Evolutionary conservation across 2,888 invertebrate species (phyloP).

Genomic region (Anaspis maculata): DNA sequence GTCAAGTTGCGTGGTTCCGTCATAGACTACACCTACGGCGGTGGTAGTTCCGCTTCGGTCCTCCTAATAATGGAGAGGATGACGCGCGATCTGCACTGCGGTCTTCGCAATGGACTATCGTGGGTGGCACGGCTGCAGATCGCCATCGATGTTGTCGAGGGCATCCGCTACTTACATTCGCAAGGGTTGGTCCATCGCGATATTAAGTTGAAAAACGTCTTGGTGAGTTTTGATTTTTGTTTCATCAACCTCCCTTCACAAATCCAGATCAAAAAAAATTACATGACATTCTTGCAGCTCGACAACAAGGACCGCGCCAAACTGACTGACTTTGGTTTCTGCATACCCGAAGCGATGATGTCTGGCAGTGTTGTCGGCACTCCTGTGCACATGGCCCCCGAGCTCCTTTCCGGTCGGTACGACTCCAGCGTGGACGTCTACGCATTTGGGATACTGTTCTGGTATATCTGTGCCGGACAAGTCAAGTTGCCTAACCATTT

Average conservation of each 20-base stretch:
- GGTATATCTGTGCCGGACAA: constrained; percentile 83
- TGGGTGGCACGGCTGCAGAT: constrained; percentile 59
- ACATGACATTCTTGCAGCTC: constrained; percentile 44
- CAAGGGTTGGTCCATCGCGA: constrained; percentile 83
- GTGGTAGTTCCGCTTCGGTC: constrained; percentile 62
- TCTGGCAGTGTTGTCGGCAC: constrained; percentile 83
- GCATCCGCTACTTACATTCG: constrained; percentile 81
- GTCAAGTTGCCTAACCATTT: constrained; percentile 70
- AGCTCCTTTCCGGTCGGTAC: constrained; percentile 71
- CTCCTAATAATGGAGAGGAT: constrained; percentile 71
- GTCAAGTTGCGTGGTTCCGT: constrained; percentile 70
- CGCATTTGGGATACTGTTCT: constrained; percentile 83
- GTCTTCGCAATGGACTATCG: constrained; percentile 58
- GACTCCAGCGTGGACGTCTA: constrained; percentile 81
- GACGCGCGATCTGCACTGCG: constrained; percentile 70
- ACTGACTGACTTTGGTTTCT: constrained; percentile 82
- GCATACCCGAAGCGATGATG: constrained; percentile 84
- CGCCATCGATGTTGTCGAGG: constrained; percentile 76
- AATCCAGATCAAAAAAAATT: no score
- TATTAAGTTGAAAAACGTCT: constrained; percentile 82
- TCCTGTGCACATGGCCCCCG: constrained; percentile 89
- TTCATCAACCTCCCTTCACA: background rate
- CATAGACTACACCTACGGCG: constrained; percentile 68
- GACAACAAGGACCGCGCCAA: constrained; percentile 66
- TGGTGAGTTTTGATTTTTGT: constrained; percentile 44